These are phyloP conservation scores for Vanacampus margaritifer DNA, from an alignment of 2,113 vertebrate genomes.

Conservation along the genomic window DNA sequence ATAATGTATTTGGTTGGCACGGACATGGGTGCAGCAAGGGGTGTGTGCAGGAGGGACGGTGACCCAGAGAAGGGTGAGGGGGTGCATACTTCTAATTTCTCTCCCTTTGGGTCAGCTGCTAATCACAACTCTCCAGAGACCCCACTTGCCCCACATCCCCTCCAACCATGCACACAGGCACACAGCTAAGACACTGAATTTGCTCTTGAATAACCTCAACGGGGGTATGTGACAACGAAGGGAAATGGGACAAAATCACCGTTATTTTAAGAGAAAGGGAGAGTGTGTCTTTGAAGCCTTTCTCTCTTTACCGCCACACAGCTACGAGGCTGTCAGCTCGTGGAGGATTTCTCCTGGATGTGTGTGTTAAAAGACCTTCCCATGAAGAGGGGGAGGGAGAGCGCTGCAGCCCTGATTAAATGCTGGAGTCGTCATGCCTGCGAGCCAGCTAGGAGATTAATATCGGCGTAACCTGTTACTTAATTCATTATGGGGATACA, in stretches of 20 bases:
- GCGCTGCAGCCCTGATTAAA: conserved; percentile 88
- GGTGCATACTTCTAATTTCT: conserved; percentile 58
- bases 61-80: neutral
- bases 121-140: conserved; percentile 96
- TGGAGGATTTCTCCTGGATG: conserved; percentile 90
- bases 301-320: conserved; percentile 86
- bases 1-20: conserved; percentile 10
- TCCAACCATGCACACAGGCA: conserved; percentile 16
- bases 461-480: conserved; percentile 99
- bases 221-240: conserved; percentile 77
- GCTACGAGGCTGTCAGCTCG: conserved; percentile 76
- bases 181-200: conserved; percentile 73
- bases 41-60: neutral
- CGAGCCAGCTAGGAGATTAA: conserved; percentile 99
- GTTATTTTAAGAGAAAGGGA: conserved; percentile 81
- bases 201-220: conserved; percentile 99
- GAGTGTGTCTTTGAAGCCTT: conserved; percentile 88
- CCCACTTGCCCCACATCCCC: conserved; percentile 17
- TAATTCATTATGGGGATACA: conserved; percentile 99
- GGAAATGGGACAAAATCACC: conserved; percentile 72
- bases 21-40: conserved; percentile 10
- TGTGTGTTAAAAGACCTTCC: conserved; percentile 61
- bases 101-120: conserved; percentile 98
- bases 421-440: conserved; percentile 99
- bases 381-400: conserved; percentile 34